Conservation (phyloP, 1,140 invertebrate genomes). For the Varroa destructor region DNA sequence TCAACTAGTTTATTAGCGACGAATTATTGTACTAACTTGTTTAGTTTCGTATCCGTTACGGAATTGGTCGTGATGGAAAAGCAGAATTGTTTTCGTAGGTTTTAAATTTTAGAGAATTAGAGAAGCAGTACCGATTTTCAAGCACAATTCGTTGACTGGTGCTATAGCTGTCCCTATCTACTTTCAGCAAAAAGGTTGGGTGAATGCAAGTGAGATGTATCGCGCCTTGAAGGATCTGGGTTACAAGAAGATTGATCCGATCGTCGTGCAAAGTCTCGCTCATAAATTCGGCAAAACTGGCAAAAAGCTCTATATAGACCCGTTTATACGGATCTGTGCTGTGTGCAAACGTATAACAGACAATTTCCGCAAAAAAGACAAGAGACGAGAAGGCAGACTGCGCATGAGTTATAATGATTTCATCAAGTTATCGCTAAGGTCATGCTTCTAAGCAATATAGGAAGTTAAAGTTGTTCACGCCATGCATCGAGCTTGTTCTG, state of each 20-base stretch:
- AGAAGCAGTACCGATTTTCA: no score
- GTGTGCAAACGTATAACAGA: constrained; percentile 23
- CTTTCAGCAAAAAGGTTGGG: no score
- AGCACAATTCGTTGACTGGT: no score
- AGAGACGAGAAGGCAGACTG: not conserved
- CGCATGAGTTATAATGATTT: not conserved
- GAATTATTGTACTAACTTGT: no score
- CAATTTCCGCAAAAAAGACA: constrained; percentile 11
- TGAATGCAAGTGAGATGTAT: not conserved
- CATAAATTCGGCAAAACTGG: not conserved
- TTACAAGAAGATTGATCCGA: not conserved
- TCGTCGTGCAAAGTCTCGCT: not conserved
- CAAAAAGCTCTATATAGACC: not conserved
- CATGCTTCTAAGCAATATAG: not conserved
- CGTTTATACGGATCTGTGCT: constrained; percentile 11
- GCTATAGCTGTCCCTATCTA: no score
- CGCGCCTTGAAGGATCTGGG: constrained; percentile 14
- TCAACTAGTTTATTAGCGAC: no score
- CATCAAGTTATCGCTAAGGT: not conserved
- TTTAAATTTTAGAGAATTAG: no score
- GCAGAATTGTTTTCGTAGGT: no score
- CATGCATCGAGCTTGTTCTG: no score
- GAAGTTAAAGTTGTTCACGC: no score
- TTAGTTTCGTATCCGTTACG: no score
- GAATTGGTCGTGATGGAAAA: no score